Base-by-base conservation (phyloP, 2,888 invertebrate species). In the Ornithoptera alexandrae region DNA sequence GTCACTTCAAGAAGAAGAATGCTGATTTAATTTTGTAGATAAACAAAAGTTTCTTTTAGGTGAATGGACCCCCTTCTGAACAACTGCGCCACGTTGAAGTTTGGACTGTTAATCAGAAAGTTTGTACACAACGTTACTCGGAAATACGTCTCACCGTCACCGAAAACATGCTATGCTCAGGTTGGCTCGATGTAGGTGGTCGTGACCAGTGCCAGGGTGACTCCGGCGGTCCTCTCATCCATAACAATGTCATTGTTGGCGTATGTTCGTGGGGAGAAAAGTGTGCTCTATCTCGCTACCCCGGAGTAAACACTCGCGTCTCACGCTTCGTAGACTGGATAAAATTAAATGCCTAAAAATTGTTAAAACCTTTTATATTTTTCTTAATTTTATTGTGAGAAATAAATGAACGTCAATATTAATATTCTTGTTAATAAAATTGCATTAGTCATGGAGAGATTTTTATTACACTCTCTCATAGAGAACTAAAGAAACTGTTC, bases 161-260 rank as follows among this genome's bases (percentile, higher is more conserved):
- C 8, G 79, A 81, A 68, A 83, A 84, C 75, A 85, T 87, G 86
- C 46, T 87, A 71, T 88, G 88, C 76, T 78, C 85, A 15, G 88
- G 86, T 3, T 82, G 80, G 81, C 75, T 86, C 59, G 81, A 84
- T 64, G 82, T 84, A 0, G 87, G 87, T 7, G 88, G 88, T 42
- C 85, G 87, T 36, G 88, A 84, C 72, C 85, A 86, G 78, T 89
- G 89, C 79, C 80, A 79, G 71, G 85, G 86, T 1, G 89, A 89
- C 75, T 82, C 83, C 36, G 89, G 88, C 0, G 84, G 88, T 56
- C 86, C 88, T 50, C 81, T 88, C 15, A 77, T 83, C 74, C 86
- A 88, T 77, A 83, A 84, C 70, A 70, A 71, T 4, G 69, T 83
- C 2, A 75, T 86, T 2, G 71, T 72, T 58, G 8, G 75, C 77